Evolutionary conservation across 2,797 vertebrate genomes (phyloP), one percentile per base, ranked within the genome.

Genomic region (Columba guinea): DNA sequence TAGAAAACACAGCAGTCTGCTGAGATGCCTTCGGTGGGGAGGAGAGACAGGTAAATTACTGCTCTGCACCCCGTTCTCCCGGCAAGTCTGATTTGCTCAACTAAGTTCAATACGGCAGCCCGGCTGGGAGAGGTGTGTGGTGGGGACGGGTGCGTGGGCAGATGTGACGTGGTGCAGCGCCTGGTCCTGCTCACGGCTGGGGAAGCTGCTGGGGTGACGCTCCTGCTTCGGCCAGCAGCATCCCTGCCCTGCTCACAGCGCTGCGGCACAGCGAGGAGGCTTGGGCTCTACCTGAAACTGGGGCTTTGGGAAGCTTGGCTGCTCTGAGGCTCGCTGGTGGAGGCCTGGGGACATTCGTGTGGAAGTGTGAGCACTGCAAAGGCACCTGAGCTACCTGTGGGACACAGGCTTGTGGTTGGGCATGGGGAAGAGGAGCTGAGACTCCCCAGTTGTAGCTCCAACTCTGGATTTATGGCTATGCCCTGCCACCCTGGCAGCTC

Each of bases 1-100:
- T 75, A 87, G 84, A 79, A 91, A 83, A 83, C 69, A 53, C 58
- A 39, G 46, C 3, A 62, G 56, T 71, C 82, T 90, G 34, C 59
- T 1, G 51, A 89, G 90, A 78, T 5, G 4, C 55, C 90, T 90
- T 68, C 1, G 0, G 59, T 67, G 84, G 64, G 44, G 76, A 94
- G 81, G 78, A 93, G 90, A 88, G 35, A 52, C 51, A 27, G 70
- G 63, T 92, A 84, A 89, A 34, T 86, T 94, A 56, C 78, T 1
- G 10, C 91, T 94, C 95, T 89, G 93, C 69, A 74, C 53, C 84
- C 55, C 2, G 1, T 64, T 82, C 78, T 94, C 58, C 77, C 53
- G 49, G 86, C 51, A 74, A 59, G 59, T 63, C 77, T 85, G 84
- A 82, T 80, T 83, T 68, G 74, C 90, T 96, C 69, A 87, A 8